These are phyloP conservation scores for Anniella stebbinsi DNA, from an alignment of 2,797 vertebrate species.

Conservation along the genomic window DNA sequence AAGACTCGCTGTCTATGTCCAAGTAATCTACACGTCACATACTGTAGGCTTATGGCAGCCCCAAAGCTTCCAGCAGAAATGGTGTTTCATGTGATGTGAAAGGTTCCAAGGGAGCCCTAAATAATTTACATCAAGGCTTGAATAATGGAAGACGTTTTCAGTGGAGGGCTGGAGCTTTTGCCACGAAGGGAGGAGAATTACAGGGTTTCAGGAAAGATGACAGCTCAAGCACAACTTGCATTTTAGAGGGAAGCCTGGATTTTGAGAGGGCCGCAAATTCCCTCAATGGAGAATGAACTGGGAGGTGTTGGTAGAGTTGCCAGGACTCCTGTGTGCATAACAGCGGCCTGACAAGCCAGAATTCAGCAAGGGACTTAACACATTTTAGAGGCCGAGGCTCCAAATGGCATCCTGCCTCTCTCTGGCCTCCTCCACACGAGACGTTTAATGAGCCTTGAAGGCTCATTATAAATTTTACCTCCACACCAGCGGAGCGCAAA, in stretches of 20 bases:
- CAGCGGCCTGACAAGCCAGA: neutral
- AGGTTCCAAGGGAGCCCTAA: constrained; percentile 15
- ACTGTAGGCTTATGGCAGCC: neutral
- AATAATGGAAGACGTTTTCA: constrained; percentile 50
- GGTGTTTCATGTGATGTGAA: neutral
- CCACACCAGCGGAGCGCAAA: too few relatives aligned
- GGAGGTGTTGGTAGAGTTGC: neutral
- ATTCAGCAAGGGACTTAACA: neutral
- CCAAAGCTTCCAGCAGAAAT: neutral
- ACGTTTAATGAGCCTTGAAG: too few relatives aligned
- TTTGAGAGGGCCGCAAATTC: neutral
- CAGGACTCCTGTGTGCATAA: neutral
- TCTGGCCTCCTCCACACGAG: too few relatives aligned
- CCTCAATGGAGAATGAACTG: neutral
- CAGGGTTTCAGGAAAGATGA: neutral
- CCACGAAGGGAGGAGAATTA: neutral
- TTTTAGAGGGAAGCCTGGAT: neutral
- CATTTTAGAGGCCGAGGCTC: neutral
- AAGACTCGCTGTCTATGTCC: neutral
- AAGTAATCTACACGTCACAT: neutral
- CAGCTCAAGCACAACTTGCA: neutral
- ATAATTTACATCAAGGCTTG: constrained; percentile 56
- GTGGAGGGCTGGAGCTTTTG: neutral
- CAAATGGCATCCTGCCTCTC: neutral
- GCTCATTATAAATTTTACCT: too few relatives aligned